Evolutionary conservation across 2,797 vertebrate species (phyloP).

Genomic region (Crenichthys baileyi): DNA sequence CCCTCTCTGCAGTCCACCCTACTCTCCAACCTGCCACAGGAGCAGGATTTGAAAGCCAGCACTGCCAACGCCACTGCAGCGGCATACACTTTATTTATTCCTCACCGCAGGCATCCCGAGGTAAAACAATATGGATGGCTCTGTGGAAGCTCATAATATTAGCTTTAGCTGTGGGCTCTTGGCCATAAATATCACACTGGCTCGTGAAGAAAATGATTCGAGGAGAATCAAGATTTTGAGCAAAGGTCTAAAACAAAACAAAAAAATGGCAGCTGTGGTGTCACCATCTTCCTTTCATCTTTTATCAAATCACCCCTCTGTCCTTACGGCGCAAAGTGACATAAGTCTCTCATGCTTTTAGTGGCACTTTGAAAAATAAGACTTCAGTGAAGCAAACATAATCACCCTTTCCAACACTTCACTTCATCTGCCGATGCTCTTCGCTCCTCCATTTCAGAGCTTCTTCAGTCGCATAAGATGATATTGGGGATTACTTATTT

Average conservation of each 20-base stretch:
- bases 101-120: conserved; percentile 80
- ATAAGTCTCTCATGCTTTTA: conserved; percentile 82
- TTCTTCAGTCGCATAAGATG: conserved; percentile 71
- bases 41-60: conserved; percentile 84
- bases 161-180: conserved; percentile 77
- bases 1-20: conserved; percentile 43
- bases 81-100: conserved; percentile 87
- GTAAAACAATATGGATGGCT: conserved; percentile 82
- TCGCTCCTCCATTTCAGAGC: conserved; percentile 57
- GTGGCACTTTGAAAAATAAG: conserved; percentile 81
- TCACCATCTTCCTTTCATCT: conserved; percentile 69
- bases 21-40: conserved; percentile 70
- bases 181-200: conserved; percentile 74
- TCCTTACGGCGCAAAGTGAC: conserved; percentile 68
- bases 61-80: conserved; percentile 81
- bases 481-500: conserved; percentile 82
- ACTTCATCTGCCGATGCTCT: conserved; percentile 69
- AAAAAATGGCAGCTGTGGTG: conserved; percentile 32
- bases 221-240: conserved; percentile 59
- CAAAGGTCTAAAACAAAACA: conserved; percentile 52
- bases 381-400: conserved; percentile 80
- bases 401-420: conserved; percentile 77
- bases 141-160: conserved; percentile 79
- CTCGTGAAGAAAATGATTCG: conserved; percentile 61
- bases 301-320: conserved; percentile 68